Base-by-base conservation (phyloP, 2,113 vertebrate genomes). In the Barbus barbus region DNA sequence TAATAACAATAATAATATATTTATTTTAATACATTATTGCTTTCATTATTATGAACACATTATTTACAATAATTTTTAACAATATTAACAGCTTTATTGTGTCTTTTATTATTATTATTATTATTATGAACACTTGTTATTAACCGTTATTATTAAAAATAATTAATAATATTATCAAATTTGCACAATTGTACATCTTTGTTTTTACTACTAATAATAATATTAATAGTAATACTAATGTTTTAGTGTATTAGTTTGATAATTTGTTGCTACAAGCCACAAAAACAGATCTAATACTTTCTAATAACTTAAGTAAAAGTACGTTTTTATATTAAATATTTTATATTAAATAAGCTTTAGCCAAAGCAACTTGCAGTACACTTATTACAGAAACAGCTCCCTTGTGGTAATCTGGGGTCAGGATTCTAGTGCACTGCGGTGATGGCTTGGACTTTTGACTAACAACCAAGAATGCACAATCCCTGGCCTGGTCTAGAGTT, bases 401-500 rank as follows among this genome's bases (percentile, higher is more conserved):
- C 61, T 65, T 38, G 18, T 3, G 0, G 18, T 36, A 22, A 22
- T 71, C 9, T 38, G 7, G 53, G 53, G 20, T 56, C 9, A 56
- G 20, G 6, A 56, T 6, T 2, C 53, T n/a, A 58, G 53, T 3
- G 20, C 53, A n/a, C 20, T 9, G 4, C 38, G 11, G 38, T 1
- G 38, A 41, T n/a, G n/a, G n/a, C n/a, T 11, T 3, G 38, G 11
- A 11, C 3, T 38, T 58, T 22, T 58, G 61, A 31, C 6, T 31
- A 65, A 14, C 28, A 31, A 33, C 18, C 5, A 24, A 72, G 38
- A 72, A 72, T 14, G 69, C 22, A 44, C 9, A 33, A 53, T 75
- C 13, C 61, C 31, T 36, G 14, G 20, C n/a, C 72, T 83, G 73
- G 56, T 76, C 38, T n/a, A 28, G 24, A 75, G 44, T 60, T 61